Base-by-base conservation (phyloP, 2,888 invertebrate genomes). In the Xylota sylvarum region DNA sequence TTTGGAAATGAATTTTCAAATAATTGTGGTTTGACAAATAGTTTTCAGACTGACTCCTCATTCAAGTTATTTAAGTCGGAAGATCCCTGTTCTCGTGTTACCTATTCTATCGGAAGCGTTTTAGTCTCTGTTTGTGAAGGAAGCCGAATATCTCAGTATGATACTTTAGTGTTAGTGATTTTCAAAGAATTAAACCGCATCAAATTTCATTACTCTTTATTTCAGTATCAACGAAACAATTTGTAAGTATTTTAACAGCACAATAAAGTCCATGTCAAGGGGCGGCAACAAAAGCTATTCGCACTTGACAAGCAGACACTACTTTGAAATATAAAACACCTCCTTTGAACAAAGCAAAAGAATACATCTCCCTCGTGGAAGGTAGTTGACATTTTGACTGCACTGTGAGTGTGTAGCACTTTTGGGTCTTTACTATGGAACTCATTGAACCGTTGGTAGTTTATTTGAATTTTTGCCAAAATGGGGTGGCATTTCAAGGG, bases 401-500 rank as follows among this genome's bases (percentile, higher is more conserved):
- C 43, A 70, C 56, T 70, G 32, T 56, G 17, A 43, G 43, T 43
- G 23, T 67, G 69, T 40, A 40, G 14, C 43, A 14, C 43, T 43
- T n/a, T 43, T 14, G 2, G 14, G 2, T 12, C 19, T 35, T 4
- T 43, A 37, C 37, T 40, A 55, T 30, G 32, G 7, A 30, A 70
- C 17, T 50, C 60, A 23, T 12, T 35, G 58, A 60, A 60, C 27
- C 46, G 48, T 23, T 72, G 27, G 40, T 19, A 73, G 60, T 73
- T 43, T 55, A 46, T 65, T 74, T 65, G 55, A 74, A 65, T 65
- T 46, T 65, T 55, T 55, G 40, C 32, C 52, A 52, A 32, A 23
- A 55, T 52, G 52, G 40, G 60, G 14, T 43, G 32, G 32, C 19
- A 17, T 52, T 43, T 55, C 74, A 46, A 46, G 46, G 46, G 14